A percentile compares a stretch with the other conserved stretches of the same genome.
These are phyloP conservation scores for Delia radicum DNA, from an alignment of 1,140 invertebrate species.

Conservation along the genomic window DNA sequence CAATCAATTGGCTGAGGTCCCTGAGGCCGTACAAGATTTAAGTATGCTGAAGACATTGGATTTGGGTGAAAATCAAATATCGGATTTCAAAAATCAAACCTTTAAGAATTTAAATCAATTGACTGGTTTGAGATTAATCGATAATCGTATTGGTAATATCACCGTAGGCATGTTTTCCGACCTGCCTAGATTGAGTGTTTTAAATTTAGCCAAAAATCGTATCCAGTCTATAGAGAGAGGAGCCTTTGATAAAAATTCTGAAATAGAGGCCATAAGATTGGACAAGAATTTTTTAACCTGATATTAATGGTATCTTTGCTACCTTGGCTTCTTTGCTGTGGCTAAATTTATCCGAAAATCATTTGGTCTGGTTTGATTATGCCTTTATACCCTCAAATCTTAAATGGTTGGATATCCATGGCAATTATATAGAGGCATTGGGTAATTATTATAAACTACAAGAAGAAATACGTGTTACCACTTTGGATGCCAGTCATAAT, in stretches of 20 bases:
- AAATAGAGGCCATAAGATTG: slow-evolving; percentile 76
- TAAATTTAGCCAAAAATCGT: slow-evolving; percentile 80
- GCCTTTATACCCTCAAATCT: slow-evolving; percentile 73
- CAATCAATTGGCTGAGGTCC: slow-evolving; percentile 74
- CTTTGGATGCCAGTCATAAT: slow-evolving; percentile 80
- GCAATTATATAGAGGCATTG: slow-evolving; percentile 74
- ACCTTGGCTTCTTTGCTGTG: slow-evolving; percentile 73
- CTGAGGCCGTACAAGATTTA: slow-evolving; percentile 73
- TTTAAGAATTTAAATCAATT: slow-evolving; percentile 74
- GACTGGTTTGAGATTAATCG: slow-evolving; percentile 75
- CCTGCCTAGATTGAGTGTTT: slow-evolving; percentile 71
- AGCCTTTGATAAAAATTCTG: slow-evolving; percentile 71
- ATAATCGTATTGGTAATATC: slow-evolving; percentile 78
- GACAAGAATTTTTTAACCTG: slow-evolving; percentile 77
- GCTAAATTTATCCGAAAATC: slow-evolving; percentile 83
- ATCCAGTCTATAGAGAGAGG: slow-evolving; percentile 73
- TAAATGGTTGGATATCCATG: slow-evolving; percentile 81
- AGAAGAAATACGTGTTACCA: slow-evolving; percentile 64
- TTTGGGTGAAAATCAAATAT: slow-evolving; percentile 78
- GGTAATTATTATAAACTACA: slow-evolving; percentile 72
- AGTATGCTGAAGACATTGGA: slow-evolving; percentile 76
- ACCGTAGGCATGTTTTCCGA: slow-evolving; percentile 70
- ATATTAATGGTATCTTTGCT: slow-evolving; percentile 75
- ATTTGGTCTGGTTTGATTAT: slow-evolving; percentile 79
- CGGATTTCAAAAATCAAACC: slow-evolving; percentile 69